Evolutionary conservation across 2,888 invertebrate species (phyloP).

Genomic region (Physocephala rufipes): DNA sequence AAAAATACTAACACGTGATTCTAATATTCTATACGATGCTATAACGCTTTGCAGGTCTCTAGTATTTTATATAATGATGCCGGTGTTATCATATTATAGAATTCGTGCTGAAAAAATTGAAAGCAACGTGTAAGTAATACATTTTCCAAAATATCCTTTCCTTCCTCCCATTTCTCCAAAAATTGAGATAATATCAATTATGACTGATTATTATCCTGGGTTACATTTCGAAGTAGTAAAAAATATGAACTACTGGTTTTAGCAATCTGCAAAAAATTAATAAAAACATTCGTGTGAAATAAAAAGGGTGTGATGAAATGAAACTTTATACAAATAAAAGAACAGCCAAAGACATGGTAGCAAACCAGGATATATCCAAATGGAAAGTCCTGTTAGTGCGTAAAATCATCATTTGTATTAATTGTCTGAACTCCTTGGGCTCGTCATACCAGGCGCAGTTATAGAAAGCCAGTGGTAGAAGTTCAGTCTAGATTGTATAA

Average conservation of each 20-base stretch:
- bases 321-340: constrained; percentile 53
- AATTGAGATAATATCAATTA: background rate
- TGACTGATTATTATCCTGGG: constrained; percentile 35
- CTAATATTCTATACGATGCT: too few species aligned
- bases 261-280: constrained; percentile 54
- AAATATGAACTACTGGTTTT: constrained; percentile 59
- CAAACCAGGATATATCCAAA: constrained; percentile 58
- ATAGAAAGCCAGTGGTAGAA: constrained; percentile 54
- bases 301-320: background rate
- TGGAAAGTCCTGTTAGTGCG: constrained; percentile 51
- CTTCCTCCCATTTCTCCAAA: too few species aligned
- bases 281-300: background rate
- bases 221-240: constrained; percentile 54
- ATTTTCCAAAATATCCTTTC: too few species aligned
- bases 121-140: too few species aligned
- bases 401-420: constrained; percentile 57
- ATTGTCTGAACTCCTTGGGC: constrained; percentile 51
- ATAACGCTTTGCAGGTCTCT: too few species aligned
- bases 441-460: constrained; percentile 56
- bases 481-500: constrained; percentile 51
- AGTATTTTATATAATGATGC: too few species aligned
- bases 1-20: too few species aligned
- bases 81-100: too few species aligned
- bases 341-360: constrained; percentile 57
- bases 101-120: too few species aligned